phyloP scores from a whole-genome alignment of 2,888 invertebrate species.

The Microctonus hyperodae region DNA sequence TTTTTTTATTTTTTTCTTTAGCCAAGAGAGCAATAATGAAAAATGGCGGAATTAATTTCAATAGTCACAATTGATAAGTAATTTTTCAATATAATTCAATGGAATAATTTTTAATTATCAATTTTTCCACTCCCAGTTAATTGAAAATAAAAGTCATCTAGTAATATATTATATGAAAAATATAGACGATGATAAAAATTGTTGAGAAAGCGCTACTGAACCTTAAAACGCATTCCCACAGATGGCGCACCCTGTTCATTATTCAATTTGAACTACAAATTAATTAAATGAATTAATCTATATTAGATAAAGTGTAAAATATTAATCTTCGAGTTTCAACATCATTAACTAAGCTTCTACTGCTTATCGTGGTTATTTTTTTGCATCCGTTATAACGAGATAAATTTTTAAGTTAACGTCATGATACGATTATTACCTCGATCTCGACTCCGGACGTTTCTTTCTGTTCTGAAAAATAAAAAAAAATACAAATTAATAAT shows the following conservation, averaged over 20 bases:
- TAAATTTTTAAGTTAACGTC: not conserved
- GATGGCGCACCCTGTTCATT: conserved; percentile 7
- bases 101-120: too few species aligned
- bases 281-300: not conserved
- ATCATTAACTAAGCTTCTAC: not conserved
- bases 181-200: not conserved
- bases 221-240: not conserved
- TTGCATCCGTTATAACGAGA: conserved; percentile 10
- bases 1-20: conserved; percentile 10
- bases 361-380: conserved; percentile 4
- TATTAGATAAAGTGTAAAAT: not conserved
- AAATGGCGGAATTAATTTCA: too few species aligned
- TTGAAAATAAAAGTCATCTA: too few species aligned
- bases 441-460: not conserved
- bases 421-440: conserved; percentile 3
- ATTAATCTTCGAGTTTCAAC: not conserved
- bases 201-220: not conserved
- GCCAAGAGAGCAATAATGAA: too few species aligned
- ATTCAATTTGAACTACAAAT: not conserved
- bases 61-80: too few species aligned
- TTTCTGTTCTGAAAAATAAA: not conserved
- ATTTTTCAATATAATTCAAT: too few species aligned
- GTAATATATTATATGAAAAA: not conserved
- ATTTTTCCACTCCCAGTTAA: too few species aligned
- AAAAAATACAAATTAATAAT: conserved; percentile 13